These are phyloP conservation scores for Uria aalge DNA, from an alignment of 2,113 vertebrate species.

Conservation along the genomic window DNA sequence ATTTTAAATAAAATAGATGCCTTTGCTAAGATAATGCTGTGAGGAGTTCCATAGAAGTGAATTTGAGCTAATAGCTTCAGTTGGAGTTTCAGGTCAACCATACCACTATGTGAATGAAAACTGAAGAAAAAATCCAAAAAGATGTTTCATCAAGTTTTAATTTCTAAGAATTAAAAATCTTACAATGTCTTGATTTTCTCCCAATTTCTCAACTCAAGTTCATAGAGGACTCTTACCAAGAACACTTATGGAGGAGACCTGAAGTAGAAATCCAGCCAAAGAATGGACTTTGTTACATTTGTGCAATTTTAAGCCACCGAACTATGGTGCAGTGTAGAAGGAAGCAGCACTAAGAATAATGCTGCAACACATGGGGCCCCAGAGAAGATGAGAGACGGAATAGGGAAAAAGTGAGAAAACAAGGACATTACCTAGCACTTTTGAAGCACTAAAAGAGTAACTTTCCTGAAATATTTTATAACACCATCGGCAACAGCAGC, in stretches of 20 bases:
- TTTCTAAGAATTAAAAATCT: not conserved
- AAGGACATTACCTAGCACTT: not conserved
- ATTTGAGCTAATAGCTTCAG: not conserved
- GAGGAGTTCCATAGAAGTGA: not conserved
- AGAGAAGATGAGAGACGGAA: not conserved
- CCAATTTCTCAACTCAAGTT: not conserved
- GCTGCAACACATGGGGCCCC: fast-evolving
- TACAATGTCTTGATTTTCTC: not conserved
- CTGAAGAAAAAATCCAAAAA: not conserved
- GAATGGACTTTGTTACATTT: not conserved
- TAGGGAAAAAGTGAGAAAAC: not conserved
- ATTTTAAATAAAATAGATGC: not conserved
- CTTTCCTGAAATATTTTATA: not conserved
- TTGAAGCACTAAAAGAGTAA: not conserved
- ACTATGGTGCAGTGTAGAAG: not conserved
- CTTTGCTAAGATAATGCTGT: not conserved
- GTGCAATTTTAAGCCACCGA: not conserved
- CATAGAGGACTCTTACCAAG: not conserved
- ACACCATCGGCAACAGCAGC: not conserved
- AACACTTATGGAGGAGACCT: not conserved
- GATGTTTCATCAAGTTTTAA: not conserved
- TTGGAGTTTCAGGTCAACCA: not conserved
- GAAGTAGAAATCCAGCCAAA: not conserved
- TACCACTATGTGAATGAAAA: not conserved
- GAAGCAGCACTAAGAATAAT: not conserved